These are phyloP conservation scores for Eurytemora carolleeae DNA, from an alignment of 1,140 invertebrate genomes.

Conservation along the genomic window DNA sequence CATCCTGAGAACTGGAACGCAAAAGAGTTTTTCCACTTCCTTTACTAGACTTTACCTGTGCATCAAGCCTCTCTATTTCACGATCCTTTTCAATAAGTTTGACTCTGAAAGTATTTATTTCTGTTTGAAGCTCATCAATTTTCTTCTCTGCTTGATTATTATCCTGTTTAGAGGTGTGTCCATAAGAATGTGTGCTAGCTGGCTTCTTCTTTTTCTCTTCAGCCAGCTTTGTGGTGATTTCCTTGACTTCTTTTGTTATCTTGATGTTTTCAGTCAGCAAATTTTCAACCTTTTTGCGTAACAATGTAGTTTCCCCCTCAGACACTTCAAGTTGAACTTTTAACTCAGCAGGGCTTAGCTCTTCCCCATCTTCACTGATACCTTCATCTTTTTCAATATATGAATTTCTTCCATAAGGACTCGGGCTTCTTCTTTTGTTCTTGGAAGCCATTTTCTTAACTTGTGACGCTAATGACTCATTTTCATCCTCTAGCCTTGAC, in stretches of 20 bases:
- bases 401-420: slow-evolving; percentile 19
- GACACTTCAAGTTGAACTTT: slow-evolving; percentile 62
- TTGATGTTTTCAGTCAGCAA: slow-evolving; percentile 55
- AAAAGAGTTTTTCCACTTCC: slow-evolving; percentile 22
- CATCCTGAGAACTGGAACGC: not conserved
- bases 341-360: slow-evolving; percentile 40
- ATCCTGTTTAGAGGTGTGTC: not conserved
- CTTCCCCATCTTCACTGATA: slow-evolving; percentile 46
- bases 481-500: slow-evolving; percentile 71
- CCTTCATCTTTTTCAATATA: slow-evolving; percentile 46
- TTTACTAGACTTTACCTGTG: slow-evolving; percentile 40
- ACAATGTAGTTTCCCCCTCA: slow-evolving; percentile 59
- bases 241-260: slow-evolving; percentile 48
- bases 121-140: slow-evolving; percentile 26
- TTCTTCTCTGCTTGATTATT: not conserved
- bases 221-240: slow-evolving; percentile 39
- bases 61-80: slow-evolving; percentile 48
- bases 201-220: slow-evolving; percentile 1
- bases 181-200: not conserved
- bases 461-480: slow-evolving; percentile 72
- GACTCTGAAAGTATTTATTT: slow-evolving; percentile 45
- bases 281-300: slow-evolving; percentile 60
- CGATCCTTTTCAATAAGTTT: slow-evolving; percentile 62
- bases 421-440: slow-evolving; percentile 18
- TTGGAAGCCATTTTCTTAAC: slow-evolving; percentile 69